These are phyloP conservation scores for Pseudomugil tenellus DNA, from an alignment of 2,797 vertebrate species.

Conservation along the genomic window DNA sequence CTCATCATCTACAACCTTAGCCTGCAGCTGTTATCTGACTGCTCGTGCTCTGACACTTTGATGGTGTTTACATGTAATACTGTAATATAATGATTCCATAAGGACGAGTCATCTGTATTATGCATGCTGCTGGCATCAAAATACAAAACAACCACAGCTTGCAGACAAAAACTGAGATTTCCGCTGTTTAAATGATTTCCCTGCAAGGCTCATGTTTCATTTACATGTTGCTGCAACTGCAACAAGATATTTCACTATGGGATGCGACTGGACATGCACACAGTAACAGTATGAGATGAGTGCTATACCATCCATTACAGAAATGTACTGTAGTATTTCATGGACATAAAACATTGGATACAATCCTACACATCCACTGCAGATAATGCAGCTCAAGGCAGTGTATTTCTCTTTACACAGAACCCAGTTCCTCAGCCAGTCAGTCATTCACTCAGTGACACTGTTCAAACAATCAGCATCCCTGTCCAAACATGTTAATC, in stretches of 20 bases:
- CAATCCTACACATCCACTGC: neutral
- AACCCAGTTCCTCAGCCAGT: conserved; percentile 58
- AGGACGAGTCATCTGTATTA: conserved; percentile 14
- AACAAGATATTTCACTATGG: conserved; percentile 23
- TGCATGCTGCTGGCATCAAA: conserved; percentile 15
- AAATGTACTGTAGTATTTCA: neutral
- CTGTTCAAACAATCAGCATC: conserved; percentile 74
- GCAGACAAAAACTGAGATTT: neutral
- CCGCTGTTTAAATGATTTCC: conserved; percentile 18
- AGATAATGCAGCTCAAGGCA: conserved; percentile 11
- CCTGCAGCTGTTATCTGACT: neutral
- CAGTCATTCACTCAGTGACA: conserved; percentile 51
- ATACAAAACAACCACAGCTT: conserved; percentile 21
- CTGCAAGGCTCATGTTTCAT: conserved; percentile 47
- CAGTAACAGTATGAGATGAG: conserved; percentile 5
- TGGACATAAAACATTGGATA: neutral
- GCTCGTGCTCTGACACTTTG: conserved; percentile 3
- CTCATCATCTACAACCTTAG: neutral
- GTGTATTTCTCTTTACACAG: conserved; percentile 43
- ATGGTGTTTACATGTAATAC: conserved; percentile 19
- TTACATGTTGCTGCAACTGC: conserved; percentile 15
- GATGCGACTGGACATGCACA: conserved; percentile 40
- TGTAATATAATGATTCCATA: conserved; percentile 22
- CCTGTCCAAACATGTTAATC: conserved; percentile 81
- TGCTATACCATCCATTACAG: conserved; percentile 1